Evolutionary conservation across 2,888 invertebrate genomes (phyloP).

Genomic region (Tipula confusa): DNA sequence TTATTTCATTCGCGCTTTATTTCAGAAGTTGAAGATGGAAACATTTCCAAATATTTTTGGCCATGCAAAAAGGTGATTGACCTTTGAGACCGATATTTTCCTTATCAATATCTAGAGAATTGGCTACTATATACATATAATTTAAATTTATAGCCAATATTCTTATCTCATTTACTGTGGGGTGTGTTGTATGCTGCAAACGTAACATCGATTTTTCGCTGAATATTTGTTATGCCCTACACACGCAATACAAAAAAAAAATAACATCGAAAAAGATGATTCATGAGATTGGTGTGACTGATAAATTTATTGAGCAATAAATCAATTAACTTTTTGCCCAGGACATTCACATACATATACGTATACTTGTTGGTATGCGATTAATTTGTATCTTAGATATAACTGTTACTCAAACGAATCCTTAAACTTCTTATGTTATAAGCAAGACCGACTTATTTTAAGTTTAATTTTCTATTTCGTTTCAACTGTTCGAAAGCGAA

Average conservation of each 20-base stretch:
- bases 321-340: not conserved
- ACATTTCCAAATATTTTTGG: not conserved
- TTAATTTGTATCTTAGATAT: not conserved
- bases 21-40: not conserved
- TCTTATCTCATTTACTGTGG: not conserved
- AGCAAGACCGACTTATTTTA: too few species aligned
- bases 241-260: not conserved
- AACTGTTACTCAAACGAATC: not conserved
- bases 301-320: not conserved
- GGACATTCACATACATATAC: not conserved
- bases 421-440: not conserved
- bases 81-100: not conserved
- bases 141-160: not conserved
- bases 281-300: not conserved
- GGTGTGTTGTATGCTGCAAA: not conserved
- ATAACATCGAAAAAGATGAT: not conserved
- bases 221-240: not conserved
- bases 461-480: too few species aligned
- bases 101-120: too few species aligned
- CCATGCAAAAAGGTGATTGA: not conserved
- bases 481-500: too few species aligned
- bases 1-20: not conserved
- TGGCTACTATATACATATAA: too few species aligned
- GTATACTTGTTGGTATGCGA: not conserved
- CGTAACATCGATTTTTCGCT: not conserved